phyloP scores from a whole-genome alignment of 2,113 vertebrate genomes.

The Perca flavescens region DNA sequence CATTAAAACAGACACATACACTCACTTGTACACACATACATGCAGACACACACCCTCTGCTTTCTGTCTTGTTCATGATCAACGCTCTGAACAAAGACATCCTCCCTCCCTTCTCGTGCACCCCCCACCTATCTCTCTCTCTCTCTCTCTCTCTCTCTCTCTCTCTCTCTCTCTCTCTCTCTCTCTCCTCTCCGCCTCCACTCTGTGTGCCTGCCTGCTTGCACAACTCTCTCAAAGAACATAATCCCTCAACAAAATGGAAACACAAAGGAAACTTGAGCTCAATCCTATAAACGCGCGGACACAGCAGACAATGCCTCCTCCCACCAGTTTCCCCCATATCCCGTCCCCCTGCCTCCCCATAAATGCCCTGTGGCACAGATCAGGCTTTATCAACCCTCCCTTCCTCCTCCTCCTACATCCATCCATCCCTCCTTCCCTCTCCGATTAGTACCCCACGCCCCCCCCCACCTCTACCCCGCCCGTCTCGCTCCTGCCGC shows the following conservation, averaged over 20 bases:
- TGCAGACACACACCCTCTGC: conserved; percentile 66
- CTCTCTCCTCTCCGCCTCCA: conserved; percentile 76
- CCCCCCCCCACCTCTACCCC: conserved; percentile 33
- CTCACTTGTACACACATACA: conserved; percentile 32
- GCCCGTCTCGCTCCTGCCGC: conserved; percentile 16
- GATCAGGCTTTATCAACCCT: conserved; percentile 81
- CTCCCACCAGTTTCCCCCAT: conserved; percentile 76
- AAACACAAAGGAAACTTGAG: conserved; percentile 88
- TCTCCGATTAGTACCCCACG: conserved; percentile 50
- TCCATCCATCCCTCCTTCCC: conserved; percentile 60
- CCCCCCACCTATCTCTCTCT: conserved; percentile 27
- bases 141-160: conserved; percentile 16
- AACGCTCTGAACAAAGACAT: conserved; percentile 82
- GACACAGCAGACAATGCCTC: conserved; percentile 83
- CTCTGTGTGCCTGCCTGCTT: conserved; percentile 80
- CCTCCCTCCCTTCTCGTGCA: conserved; percentile 56
- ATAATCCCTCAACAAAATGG: conserved; percentile 88
- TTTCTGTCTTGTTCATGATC: conserved; percentile 83
- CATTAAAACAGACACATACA: conserved; percentile 45
- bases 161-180: conserved; percentile 42
- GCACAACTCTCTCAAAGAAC: conserved; percentile 87
- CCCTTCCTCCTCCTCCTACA: conserved; percentile 57
- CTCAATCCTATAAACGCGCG: conserved; percentile 86
- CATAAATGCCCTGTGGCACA: conserved; percentile 84
- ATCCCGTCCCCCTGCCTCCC: conserved; percentile 66